Base-by-base conservation (phyloP, 2,797 vertebrate species). In the Melanogrammus aeglefinus region DNA sequence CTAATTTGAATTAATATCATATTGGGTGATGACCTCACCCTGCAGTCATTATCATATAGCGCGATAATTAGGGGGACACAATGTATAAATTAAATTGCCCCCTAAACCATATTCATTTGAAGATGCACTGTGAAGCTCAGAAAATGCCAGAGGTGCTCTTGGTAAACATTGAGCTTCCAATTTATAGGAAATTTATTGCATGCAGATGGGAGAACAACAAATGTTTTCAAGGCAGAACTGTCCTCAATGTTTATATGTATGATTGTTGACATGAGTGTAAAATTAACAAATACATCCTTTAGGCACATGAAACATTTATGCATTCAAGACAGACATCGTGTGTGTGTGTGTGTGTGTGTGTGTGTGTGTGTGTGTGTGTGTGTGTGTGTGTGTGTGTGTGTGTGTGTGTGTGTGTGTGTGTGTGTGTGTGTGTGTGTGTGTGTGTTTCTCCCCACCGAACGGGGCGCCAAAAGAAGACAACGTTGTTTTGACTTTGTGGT, bases 351-450 rank as follows among this genome's bases (percentile, higher is more conserved):
- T 72, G 71, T 18, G 31, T 72, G 71, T 35, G 71, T 72, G 31
- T 31, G 31, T 35, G 71, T 76, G 51, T 72, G 71, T 72, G 71
- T 72, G 71, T 35, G 71, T 72, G 70, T 72, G 29, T 31, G 70
- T 29, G 70, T 71, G 69, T 31, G 69, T 71, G 69, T 71, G 69
- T 71, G 69, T 71, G 69, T 71, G 69, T 16, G 69, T 71, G 69
- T 31, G 29, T 33, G 29, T 27, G 29, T 33, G 69, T 33, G 69
- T 71, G 69, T 12, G n/a, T 33, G n/a, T 71, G 69, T 33, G 69
- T 71, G n/a, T 71, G 69, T 31, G 31, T 33, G 33, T 35, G 71
- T 76, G 51, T 36, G 71, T 72, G 71, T 72, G 71, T 35, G 71
- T 72, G 70, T 72, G 31, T 31, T n/a, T n/a, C n/a, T n/a, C n/a